A percentile compares a stretch with the other conserved stretches of the same genome.
These are phyloP conservation scores for Sinocyclocheilus anophthalmus DNA, from an alignment of 2,113 vertebrate species.

Conservation along the genomic window DNA sequence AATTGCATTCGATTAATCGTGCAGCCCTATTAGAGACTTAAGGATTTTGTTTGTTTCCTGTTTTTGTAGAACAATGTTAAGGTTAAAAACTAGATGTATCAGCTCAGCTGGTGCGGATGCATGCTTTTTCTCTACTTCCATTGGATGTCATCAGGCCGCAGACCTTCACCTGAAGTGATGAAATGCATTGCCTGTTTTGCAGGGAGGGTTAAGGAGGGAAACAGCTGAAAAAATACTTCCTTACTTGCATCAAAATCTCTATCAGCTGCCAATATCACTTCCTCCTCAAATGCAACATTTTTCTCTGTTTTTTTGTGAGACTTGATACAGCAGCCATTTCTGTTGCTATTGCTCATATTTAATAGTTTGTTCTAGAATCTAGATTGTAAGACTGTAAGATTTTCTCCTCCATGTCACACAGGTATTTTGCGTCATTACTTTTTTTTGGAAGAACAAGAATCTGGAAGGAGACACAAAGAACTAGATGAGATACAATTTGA, in stretches of 20 bases:
- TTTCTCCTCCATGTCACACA: too few species aligned
- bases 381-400: neutral
- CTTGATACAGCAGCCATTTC: neutral
- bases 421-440: neutral
- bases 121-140: neutral
- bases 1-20: too few species aligned
- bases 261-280: neutral
- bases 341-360: neutral
- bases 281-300: neutral
- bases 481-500: neutral
- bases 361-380: neutral
- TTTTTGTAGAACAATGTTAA: constrained; percentile 15
- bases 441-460: neutral
- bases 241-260: constrained; percentile 55
- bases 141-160: constrained; percentile 31
- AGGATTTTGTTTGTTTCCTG: constrained; percentile 1
- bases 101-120: constrained; percentile 13
- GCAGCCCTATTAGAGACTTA: neutral
- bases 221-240: constrained; percentile 71
- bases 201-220: constrained; percentile 45
- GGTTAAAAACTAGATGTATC: neutral
- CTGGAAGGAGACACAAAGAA: neutral
- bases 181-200: constrained; percentile 66
- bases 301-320: neutral
- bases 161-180: constrained; percentile 72